Evolutionary conservation across 2,888 invertebrate species (phyloP), one percentile per base, ranked within the genome.

Genomic region (Morpho deidamia): DNA sequence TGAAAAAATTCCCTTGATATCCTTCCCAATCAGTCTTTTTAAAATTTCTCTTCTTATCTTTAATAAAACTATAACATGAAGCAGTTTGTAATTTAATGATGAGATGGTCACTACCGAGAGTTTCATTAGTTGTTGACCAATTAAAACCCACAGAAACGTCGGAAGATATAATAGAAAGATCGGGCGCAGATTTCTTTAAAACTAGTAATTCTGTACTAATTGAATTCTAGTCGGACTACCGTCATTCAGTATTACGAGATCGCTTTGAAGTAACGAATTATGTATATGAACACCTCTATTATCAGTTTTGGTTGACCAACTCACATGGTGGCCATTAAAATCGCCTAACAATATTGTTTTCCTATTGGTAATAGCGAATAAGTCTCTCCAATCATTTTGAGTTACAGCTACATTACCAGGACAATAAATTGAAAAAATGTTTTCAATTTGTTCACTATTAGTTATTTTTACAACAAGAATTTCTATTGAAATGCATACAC

Each of bases 281-380:
- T 40, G 40, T 32, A 43, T 50, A 34, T 50, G 35, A 7, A 33
- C 39, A 46, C 50, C 53, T 62, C 59, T 42, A 11, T 9, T 5
- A n/a, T 68, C 65, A 9, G 44, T 60, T 52, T 60, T 67, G 37
- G n/a, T 37, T n/a, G n/a, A n/a, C n/a, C n/a, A n/a, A n/a, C n/a
- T n/a, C n/a, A n/a, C n/a, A 32, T 69, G 68, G 34, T 70, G 70
- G 0, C 53, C 68, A 49, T 69, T 67, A 12, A 64, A 60, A 37
- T 66, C 67, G 0, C 68, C 68, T 1, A 58, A 9, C 9, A 66
- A 40, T 1, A 67, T 7, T 2, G 61, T 45, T 43, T 61, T 66
- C 1, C 11, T 34, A 0, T 10, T 2, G 7, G 8, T 40, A 2
- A 39, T 0, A 3, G 56, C 56, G 12, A 66, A 63, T 0, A 66